Base-by-base conservation (phyloP, 2,797 vertebrate species). In the Notoglanidium macrostoma region DNA sequence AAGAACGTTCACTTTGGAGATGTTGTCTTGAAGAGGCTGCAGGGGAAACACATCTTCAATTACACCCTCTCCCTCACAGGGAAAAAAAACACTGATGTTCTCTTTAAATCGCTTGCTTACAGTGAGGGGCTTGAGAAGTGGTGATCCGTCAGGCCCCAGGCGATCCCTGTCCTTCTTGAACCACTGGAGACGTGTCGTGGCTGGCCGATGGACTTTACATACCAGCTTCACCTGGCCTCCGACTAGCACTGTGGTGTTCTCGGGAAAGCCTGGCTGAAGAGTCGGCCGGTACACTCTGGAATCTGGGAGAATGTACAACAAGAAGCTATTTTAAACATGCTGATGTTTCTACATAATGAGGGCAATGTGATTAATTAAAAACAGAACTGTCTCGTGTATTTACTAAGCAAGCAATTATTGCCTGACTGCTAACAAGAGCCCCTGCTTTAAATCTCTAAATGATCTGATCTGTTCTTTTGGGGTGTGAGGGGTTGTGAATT, bases 111-210 rank as follows among this genome's bases (percentile, higher is more conserved):
- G 86, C 65, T 77, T 80, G 84, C 93, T 95, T 85, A 96, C 96
- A 89, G 93, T 95, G 54, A 96, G 89, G 23, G 93, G 90, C 74
- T 88, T 91, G 72, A 96, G 91, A 63, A 79, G 87, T 2, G 91
- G 90, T 8, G 86, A 85, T 70, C 91, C 92, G 54, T 90, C 88
- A 46, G 88, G 79, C 68, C 87, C 83, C 46, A 91, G 15, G 68
- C 35, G 32, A 78, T 80, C 35, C 11, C 46, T 78, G 49, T 95
- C 94, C 21, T 78, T 91, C 91, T 93, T 96, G 77, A 96, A 90
- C 96, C 96, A 96, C 92, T 96, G 95, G 65, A 96, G 91, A 89
- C 93, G 94, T 29, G 95, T 96, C 87, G 86, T 91, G n/a, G 88
- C 90, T 0, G 95, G 94, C 83, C 94, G 91, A 89, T 95, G 94